Evolutionary conservation across 1,140 invertebrate genomes (phyloP).

Genomic region (Diachasma alloeum): DNA sequence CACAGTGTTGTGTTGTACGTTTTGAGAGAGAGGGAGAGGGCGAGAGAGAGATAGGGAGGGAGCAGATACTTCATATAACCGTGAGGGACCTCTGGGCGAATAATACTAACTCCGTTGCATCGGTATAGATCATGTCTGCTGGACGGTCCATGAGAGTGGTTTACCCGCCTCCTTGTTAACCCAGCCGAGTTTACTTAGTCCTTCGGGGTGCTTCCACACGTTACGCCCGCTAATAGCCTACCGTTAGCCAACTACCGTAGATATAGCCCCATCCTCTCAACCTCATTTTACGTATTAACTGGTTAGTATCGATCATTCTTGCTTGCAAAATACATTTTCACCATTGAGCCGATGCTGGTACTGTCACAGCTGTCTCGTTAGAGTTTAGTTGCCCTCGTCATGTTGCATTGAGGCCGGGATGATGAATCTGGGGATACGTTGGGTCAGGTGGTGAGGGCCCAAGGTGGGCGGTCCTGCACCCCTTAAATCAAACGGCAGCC

Average conservation of each 20-base stretch:
- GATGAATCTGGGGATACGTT: background rate
- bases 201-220: conserved; percentile 46
- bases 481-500: conserved; percentile 60
- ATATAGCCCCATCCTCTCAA: background rate
- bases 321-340: background rate
- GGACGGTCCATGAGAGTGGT: conserved; percentile 41
- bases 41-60: background rate
- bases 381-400: background rate
- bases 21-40: background rate
- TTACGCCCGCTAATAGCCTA: conserved; percentile 63
- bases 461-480: conserved; percentile 62
- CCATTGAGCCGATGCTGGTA: background rate
- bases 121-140: conserved; percentile 58
- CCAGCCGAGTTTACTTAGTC: conserved; percentile 34
- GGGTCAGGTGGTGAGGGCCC: conserved; percentile 23
- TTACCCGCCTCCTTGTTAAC: conserved; percentile 62
- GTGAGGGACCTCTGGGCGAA: conserved; percentile 36
- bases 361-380: conserved; percentile 6
- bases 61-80: background rate
- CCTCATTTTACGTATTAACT: background rate
- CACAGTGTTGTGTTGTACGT: conserved; percentile 13
- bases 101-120: conserved; percentile 50
- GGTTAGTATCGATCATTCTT: background rate
- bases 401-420: background rate
- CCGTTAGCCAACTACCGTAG: conserved; percentile 61